Base-by-base conservation (phyloP, 2,113 vertebrate genomes). In the Mellivora capensis region DNA sequence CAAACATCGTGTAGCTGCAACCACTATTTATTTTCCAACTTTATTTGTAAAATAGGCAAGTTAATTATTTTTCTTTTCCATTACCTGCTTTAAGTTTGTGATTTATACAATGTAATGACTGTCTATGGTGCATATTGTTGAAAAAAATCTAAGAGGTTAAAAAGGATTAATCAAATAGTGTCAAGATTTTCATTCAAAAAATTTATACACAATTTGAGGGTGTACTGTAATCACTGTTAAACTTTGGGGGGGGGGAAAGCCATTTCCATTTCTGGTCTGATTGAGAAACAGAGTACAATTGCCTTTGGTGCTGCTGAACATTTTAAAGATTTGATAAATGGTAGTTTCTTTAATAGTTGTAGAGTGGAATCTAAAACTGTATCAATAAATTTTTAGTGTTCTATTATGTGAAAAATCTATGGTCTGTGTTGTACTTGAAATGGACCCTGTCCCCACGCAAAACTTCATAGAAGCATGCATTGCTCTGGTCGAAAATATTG, bases 321-420 rank as follows among this genome's bases (percentile, higher is more conserved):
- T 34, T 79, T 47, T 18, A 4, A 17, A 31, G 29, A n/a, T 31
- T 34, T n/a, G 18, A 49, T 79, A 52, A 79, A 52, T n/a, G 23
- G 14, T n/a, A 86, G 20, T 90, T 92, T 72, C 57, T 97, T 94
- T 69, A 71, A 76, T 57, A 90, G 59, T 61, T 93, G 39, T 20
- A 72, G 4, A 69, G 37, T 84, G 34, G 17, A 95, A 54, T 72
- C 71, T 94, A 34, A 96, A 96, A 89, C 14, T 0, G 1, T 59
- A 91, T 87, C 90, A 92, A 95, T 93, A 96, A 76, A 87, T 8
- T 76, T 97, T 94, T 42, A 91, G 59, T 67, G 62, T 14, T 93
- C 62, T 76, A 11, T 93, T 96, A 86, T 34, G 27, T 97, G 80
- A 95, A 97, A 29, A 95, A 97, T 93, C 62, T 87, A 94, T 61